These are phyloP conservation scores for Pristionchus maxplancki DNA, from an alignment of 2,888 invertebrate species.

Conservation along the genomic window DNA sequence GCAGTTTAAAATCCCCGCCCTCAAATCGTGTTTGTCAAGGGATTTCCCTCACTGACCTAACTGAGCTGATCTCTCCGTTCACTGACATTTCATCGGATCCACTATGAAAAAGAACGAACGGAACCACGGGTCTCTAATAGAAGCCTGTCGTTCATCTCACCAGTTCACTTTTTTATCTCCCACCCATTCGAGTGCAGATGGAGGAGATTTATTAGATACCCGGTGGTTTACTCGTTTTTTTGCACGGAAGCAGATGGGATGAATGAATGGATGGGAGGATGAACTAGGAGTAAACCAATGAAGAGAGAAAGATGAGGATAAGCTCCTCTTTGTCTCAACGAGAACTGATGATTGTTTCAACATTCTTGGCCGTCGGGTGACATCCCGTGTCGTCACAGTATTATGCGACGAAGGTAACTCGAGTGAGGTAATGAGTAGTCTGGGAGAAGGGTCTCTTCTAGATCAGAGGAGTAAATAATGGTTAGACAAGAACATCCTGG, in stretches of 20 bases:
- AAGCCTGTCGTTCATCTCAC: neutral
- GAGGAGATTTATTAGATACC: neutral
- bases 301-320: no score
- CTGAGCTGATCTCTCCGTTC: neutral
- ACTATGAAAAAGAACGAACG: neutral
- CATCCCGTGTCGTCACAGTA: neutral
- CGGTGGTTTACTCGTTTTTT: neutral
- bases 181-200: neutral
- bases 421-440: neutral
- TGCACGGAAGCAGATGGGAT: neutral
- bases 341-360: no score
- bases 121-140: neutral
- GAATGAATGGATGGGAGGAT: neutral
- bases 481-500: neutral
- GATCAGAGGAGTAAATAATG: neutral
- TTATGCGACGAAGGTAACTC: neutral
- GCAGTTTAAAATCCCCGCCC: neutral
- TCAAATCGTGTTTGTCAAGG: neutral
- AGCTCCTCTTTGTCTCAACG: no score
- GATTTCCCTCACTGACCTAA: neutral
- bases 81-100: neutral
- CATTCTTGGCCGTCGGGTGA: no score
- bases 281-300: no score
- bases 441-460: neutral
- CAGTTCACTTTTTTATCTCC: neutral